These are phyloP conservation scores for Zaprionus camerounensis DNA, from an alignment of 1,140 invertebrate species.

Conservation along the genomic window DNA sequence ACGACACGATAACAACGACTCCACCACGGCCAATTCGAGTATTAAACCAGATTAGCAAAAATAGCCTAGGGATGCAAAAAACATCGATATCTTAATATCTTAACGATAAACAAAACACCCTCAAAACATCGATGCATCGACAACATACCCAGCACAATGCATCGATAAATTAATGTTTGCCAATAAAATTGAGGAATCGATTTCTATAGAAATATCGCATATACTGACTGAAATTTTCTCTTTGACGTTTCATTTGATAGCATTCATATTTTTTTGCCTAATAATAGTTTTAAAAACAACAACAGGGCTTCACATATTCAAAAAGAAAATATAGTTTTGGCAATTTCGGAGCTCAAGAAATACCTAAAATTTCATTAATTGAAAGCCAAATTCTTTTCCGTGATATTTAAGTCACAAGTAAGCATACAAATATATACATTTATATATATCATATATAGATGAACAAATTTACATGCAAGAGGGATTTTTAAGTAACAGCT, in stretches of 20 bases:
- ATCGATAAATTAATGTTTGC: not conserved
- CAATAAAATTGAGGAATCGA: not conserved
- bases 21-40: constrained; percentile 12
- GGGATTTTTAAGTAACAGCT: not conserved
- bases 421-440: not conserved
- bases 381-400: not conserved
- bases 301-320: not conserved
- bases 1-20: constrained; percentile 25
- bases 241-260: not conserved
- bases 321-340: not conserved
- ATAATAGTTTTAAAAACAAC: not conserved
- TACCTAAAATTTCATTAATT: not conserved
- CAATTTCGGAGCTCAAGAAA: not conserved
- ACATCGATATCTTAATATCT: constrained; percentile 7
- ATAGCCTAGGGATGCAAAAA: not conserved
- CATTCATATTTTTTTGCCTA: not conserved
- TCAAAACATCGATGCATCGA: not conserved
- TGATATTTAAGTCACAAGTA: not conserved
- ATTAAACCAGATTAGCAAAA: constrained; percentile 7
- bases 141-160: not conserved
- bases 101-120: not conserved
- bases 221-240: not conserved
- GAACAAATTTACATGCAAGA: no score
- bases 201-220: not conserved
- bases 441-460: no score